Evolutionary conservation across 2,888 invertebrate genomes (phyloP).

Genomic region (Gandaritis pyraliata): DNA sequence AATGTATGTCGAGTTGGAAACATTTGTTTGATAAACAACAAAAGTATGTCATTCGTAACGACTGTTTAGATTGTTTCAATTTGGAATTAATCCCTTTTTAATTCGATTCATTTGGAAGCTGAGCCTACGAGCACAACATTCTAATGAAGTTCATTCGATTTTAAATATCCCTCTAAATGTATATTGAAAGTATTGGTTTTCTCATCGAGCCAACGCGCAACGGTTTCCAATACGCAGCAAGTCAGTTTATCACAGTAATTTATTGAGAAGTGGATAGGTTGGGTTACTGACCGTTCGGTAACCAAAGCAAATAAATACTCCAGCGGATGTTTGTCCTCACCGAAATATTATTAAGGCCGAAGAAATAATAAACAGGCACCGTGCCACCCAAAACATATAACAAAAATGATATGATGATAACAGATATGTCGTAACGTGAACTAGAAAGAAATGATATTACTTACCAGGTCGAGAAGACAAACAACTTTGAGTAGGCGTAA

Average conservation of each 20-base stretch:
- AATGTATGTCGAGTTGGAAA: constrained; percentile 2
- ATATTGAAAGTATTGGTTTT: constrained; percentile 31
- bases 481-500: constrained; percentile 20
- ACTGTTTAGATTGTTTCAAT: constrained; percentile 22
- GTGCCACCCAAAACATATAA: constrained; percentile 35
- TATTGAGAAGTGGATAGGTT: constrained; percentile 39
- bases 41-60: constrained; percentile 28
- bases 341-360: constrained; percentile 42
- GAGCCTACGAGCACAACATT: neutral
- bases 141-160: constrained; percentile 23
- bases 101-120: constrained; percentile 17
- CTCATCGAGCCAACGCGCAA: constrained; percentile 28
- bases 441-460: constrained; percentile 34
- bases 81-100: constrained; percentile 28
- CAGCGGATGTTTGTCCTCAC: constrained; percentile 48
- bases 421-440: constrained; percentile 42
- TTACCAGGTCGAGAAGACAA: constrained; percentile 30
- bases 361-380: constrained; percentile 39
- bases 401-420: constrained; percentile 39
- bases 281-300: constrained; percentile 54
- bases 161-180: constrained; percentile 34
- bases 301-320: constrained; percentile 49
- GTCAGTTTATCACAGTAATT: constrained; percentile 49
- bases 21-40: constrained; percentile 27
- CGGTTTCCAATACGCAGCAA: constrained; percentile 32